These are phyloP conservation scores for Anas platyrhynchos DNA, from an alignment of 2,113 vertebrate genomes.

Conservation along the genomic window DNA sequence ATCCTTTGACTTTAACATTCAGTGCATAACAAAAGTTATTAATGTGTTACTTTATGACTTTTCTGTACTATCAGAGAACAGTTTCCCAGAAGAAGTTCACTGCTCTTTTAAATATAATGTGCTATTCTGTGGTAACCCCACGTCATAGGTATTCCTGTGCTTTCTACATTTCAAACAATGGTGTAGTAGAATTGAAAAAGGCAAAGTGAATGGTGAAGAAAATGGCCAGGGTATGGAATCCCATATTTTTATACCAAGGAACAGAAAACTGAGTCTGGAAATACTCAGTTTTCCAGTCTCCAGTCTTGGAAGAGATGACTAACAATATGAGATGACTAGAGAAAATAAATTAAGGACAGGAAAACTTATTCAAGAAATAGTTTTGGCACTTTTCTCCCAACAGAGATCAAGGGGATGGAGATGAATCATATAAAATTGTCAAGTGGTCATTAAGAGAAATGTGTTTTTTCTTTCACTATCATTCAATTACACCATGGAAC, in stretches of 20 bases:
- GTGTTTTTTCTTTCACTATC: rapidly evolving
- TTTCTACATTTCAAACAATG: neutral
- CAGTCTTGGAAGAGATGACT: neutral
- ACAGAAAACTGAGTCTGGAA: neutral
- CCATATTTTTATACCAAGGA: neutral
- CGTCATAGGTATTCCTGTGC: neutral
- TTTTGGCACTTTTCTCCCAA: neutral
- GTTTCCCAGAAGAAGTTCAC: neutral
- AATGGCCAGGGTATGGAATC: neutral
- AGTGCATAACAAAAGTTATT: neutral
- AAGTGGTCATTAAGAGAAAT: neutral
- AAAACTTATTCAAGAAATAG: neutral
- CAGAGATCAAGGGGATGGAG: neutral
- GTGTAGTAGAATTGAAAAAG: neutral
- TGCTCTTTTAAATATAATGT: neutral
- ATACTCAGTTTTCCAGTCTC: neutral
- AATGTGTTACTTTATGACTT: neutral
- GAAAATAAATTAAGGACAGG: neutral
- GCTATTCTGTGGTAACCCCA: neutral
- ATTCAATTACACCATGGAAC: neutral
- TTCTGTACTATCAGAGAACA: neutral
- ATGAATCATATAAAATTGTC: neutral
- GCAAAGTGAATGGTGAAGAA: neutral
- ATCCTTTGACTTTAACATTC: neutral
- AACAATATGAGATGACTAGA: neutral